Percentiles rank a stretch among this genome's conserved stretches.
Conservation (phyloP, 2,888 invertebrate genomes). For the Synergus umbraculus region DNA sequence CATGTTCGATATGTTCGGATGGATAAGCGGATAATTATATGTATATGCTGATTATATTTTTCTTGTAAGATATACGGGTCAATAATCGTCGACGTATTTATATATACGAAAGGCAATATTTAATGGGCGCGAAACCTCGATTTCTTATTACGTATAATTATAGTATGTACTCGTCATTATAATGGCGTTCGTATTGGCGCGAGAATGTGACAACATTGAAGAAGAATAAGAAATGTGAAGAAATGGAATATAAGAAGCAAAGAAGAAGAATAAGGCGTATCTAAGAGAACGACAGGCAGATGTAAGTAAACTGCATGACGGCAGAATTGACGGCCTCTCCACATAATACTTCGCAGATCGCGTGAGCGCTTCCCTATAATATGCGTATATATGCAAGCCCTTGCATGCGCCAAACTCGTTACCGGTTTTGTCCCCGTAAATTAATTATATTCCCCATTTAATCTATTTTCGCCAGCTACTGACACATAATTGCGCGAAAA, state of each 20-base stretch:
- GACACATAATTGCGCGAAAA: slow-evolving; percentile 41
- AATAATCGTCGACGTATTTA: slow-evolving; percentile 21
- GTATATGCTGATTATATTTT: slow-evolving; percentile 26
- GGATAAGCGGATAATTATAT: slow-evolving; percentile 28
- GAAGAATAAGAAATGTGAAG: slow-evolving; percentile 1
- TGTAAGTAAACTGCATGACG: slow-evolving; percentile 11
- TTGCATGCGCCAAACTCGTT: slow-evolving; percentile 70
- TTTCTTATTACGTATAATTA: slow-evolving; percentile 57
- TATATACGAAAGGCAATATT: neutral
- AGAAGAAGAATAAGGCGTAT: slow-evolving; percentile 18
- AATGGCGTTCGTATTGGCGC: neutral
- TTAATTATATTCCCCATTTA: slow-evolving; percentile 66
- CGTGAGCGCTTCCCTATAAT: slow-evolving; percentile 60
- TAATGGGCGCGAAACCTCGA: slow-evolving; percentile 50
- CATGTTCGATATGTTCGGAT: neutral
- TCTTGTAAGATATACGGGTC: slow-evolving; percentile 20
- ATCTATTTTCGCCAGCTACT: slow-evolving; percentile 55
- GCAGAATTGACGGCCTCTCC: slow-evolving; percentile 34
- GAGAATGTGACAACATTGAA: slow-evolving; percentile 4
- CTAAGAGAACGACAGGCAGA: slow-evolving; percentile 26
- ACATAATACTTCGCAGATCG: slow-evolving; percentile 65
- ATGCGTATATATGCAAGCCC: slow-evolving; percentile 24
- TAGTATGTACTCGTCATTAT: slow-evolving; percentile 1
- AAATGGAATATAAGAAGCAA: slow-evolving; percentile 18
- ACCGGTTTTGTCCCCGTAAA: slow-evolving; percentile 71